These are phyloP conservation scores for Dryocosmus kuriphilus DNA, from an alignment of 2,888 invertebrate genomes.

Conservation along the genomic window DNA sequence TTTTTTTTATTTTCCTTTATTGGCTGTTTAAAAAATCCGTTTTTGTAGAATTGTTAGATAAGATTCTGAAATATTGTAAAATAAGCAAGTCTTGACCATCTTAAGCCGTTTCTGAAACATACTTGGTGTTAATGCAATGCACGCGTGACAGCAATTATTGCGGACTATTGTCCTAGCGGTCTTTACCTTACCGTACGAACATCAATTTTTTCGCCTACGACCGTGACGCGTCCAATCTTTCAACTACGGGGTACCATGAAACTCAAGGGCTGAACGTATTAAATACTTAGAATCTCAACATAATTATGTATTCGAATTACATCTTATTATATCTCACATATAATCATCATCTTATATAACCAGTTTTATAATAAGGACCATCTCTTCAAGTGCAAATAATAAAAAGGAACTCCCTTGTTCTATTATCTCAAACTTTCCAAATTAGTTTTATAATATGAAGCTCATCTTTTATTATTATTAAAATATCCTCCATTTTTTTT, in stretches of 20 bases:
- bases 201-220: conserved; percentile 74
- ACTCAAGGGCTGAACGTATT: conserved; percentile 11
- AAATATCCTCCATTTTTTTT: too few relatives aligned
- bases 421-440: background rate
- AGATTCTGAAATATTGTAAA: background rate
- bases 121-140: conserved; percentile 26
- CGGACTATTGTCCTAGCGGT: conserved; percentile 76
- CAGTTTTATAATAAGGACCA: background rate
- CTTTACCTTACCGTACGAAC: conserved; percentile 74
- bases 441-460: too few relatives aligned
- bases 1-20: background rate
- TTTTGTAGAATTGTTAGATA: background rate
- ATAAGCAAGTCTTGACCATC: background rate
- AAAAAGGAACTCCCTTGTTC: background rate
- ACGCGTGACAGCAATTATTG: conserved; percentile 69
- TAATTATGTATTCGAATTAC: conserved; percentile 7
- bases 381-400: background rate
- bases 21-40: too few relatives aligned
- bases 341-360: background rate
- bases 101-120: background rate
- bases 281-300: conserved; percentile 1
- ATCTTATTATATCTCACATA: conserved; percentile 16
- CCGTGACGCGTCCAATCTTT: conserved; percentile 68
- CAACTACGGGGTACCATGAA: background rate
- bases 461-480: too few relatives aligned